These are phyloP conservation scores for Eriosoma lanigerum DNA, from an alignment of 1,140 invertebrate genomes.

Conservation along the genomic window DNA sequence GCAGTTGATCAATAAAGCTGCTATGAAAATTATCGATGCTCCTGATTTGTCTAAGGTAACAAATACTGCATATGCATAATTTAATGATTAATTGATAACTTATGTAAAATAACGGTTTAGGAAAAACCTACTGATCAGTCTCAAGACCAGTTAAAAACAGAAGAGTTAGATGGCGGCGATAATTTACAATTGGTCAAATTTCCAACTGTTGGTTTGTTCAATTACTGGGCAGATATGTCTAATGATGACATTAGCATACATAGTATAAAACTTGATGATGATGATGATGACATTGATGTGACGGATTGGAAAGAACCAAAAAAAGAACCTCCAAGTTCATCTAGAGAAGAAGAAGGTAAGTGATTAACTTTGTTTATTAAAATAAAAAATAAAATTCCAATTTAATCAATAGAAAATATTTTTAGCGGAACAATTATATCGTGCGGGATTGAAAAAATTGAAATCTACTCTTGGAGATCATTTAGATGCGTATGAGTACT, in stretches of 20 bases:
- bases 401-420: background rate
- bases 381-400: background rate
- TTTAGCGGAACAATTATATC: conserved; percentile 69
- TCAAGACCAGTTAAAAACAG: conserved; percentile 18
- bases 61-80: conserved; percentile 22
- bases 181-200: conserved; percentile 51
- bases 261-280: conserved; percentile 32
- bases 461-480: conserved; percentile 70
- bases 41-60: conserved; percentile 57
- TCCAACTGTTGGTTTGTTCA: background rate
- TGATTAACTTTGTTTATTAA: background rate
- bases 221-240: conserved; percentile 36
- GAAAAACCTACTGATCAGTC: conserved; percentile 37
- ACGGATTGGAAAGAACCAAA: conserved; percentile 28
- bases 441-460: conserved; percentile 66
- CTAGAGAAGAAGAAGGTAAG: conserved; percentile 17
- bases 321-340: background rate
- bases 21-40: conserved; percentile 57
- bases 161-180: conserved; percentile 53
- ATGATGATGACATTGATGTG: conserved; percentile 34
- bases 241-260: conserved; percentile 20
- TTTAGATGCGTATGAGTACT: conserved; percentile 66
- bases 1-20: conserved; percentile 53
- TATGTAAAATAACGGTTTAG: background rate
- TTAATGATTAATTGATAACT: conserved; percentile 13